Percentiles rank a stretch among this genome's conserved stretches.
These are phyloP conservation scores for Dasypus novemcinctus DNA, from an alignment of 2,113 vertebrate species.

Conservation along the genomic window DNA sequence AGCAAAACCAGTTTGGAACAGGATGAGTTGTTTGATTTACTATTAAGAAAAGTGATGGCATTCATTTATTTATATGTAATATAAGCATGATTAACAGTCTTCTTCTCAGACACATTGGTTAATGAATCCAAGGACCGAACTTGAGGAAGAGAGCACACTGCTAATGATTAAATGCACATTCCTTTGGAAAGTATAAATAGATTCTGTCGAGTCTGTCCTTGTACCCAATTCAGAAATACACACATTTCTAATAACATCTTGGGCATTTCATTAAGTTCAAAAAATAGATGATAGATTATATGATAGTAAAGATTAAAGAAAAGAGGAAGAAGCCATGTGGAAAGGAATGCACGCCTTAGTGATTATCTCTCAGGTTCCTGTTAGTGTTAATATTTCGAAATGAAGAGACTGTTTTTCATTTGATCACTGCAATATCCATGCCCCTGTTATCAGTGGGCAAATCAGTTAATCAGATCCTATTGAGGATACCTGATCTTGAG, in stretches of 20 bases:
- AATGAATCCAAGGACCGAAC: not conserved
- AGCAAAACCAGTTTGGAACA: not conserved
- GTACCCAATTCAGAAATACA: conserved; percentile 1
- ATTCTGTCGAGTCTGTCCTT: conserved; percentile 7
- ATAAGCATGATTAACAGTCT: not conserved
- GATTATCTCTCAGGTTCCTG: not conserved
- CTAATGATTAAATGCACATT: not conserved
- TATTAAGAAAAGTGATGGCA: conserved; percentile 9
- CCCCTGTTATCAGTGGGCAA: not conserved
- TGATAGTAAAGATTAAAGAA: not conserved
- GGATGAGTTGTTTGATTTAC: not conserved
- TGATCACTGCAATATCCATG: not conserved
- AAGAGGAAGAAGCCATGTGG: not conserved
- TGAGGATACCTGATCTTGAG: not conserved
- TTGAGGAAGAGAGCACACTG: not conserved
- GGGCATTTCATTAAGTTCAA: not conserved
- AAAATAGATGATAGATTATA: not conserved
- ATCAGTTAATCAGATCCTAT: not conserved
- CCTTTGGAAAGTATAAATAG: not conserved
- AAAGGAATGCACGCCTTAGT: not conserved
- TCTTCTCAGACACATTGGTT: not conserved
- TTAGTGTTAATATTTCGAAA: not conserved
- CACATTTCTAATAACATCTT: not conserved
- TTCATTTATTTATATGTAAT: not conserved
- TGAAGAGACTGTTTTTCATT: not conserved